phyloP scores from a whole-genome alignment of 2,113 vertebrate species.

The Barnardius zonarius region DNA sequence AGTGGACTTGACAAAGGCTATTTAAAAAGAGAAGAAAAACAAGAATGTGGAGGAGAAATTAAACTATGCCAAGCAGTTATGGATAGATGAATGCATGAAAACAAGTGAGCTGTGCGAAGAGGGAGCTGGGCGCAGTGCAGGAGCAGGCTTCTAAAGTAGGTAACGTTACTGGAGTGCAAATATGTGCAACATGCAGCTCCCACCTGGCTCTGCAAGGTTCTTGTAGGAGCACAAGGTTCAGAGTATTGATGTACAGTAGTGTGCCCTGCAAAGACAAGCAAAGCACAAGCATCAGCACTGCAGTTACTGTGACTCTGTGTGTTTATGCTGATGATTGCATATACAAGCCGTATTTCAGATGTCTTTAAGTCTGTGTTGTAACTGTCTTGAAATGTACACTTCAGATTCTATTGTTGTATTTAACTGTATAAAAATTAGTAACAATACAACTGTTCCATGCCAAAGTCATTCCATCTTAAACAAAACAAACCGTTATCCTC shows the following conservation, averaged over 20 bases:
- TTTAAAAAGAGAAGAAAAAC: neutral
- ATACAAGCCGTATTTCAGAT: neutral
- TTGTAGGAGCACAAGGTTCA: neutral
- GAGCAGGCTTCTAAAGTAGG: neutral
- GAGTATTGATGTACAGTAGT: neutral
- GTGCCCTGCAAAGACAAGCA: neutral
- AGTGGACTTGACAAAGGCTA: neutral
- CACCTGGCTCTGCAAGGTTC: neutral
- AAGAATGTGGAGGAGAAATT: neutral
- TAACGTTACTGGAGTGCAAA: neutral
- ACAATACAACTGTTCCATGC: neutral
- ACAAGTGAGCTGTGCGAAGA: neutral
- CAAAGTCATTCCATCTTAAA: conserved; percentile 23
- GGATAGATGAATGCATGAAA: neutral
- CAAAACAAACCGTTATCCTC: conserved; percentile 29
- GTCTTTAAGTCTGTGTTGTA: neutral
- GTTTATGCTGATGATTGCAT: neutral
- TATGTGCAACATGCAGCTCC: neutral
- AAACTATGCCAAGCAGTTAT: neutral
- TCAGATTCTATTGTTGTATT: neutral
- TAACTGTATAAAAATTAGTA: neutral
- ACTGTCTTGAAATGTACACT: neutral
- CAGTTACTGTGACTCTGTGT: neutral
- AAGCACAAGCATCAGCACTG: neutral
- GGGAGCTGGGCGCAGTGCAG: neutral